Evolutionary conservation across 2,797 vertebrate genomes (phyloP).

Genomic region (Hydrocynus forskahlii): DNA sequence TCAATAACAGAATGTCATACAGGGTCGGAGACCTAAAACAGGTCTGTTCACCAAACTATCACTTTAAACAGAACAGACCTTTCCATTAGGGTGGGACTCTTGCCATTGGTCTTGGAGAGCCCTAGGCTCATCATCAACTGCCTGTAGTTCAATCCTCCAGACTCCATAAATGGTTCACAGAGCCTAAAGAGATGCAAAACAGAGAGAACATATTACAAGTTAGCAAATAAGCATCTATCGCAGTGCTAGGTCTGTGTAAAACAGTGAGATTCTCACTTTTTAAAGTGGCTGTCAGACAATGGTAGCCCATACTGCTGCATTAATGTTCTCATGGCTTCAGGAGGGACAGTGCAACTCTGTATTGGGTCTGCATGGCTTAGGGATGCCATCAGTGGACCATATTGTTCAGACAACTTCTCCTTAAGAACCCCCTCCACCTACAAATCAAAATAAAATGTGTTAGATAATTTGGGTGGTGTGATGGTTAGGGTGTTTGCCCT

Average conservation of each 20-base stretch:
- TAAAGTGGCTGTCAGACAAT: constrained; percentile 65
- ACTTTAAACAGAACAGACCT: constrained; percentile 50
- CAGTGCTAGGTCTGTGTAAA: not conserved
- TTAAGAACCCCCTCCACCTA: constrained; percentile 67
- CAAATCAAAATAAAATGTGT: constrained; percentile 5
- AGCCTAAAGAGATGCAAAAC: constrained; percentile 56
- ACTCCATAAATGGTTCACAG: constrained; percentile 68
- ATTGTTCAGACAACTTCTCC: constrained; percentile 63
- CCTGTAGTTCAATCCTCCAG: constrained; percentile 71
- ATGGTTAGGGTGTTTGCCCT: too few relatives aligned
- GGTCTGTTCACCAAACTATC: not conserved
- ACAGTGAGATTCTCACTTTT: constrained; percentile 65
- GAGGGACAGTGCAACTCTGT: constrained; percentile 51
- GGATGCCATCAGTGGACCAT: constrained; percentile 55
- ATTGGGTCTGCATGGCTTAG: constrained; percentile 61
- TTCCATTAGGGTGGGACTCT: constrained; percentile 47
- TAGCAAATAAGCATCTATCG: not conserved
- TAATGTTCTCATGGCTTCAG: constrained; percentile 64
- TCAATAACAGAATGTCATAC: not conserved
- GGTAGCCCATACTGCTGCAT: constrained; percentile 63
- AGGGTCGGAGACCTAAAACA: not conserved
- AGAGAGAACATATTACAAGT: not conserved
- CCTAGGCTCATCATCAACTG: constrained; percentile 72
- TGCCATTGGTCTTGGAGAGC: constrained; percentile 46
- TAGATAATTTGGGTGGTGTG: not conserved